Percentiles rank a stretch among this genome's conserved stretches.
phyloP scores from a whole-genome alignment of 2,888 invertebrate species.

The Cryptocephalus moraei region DNA sequence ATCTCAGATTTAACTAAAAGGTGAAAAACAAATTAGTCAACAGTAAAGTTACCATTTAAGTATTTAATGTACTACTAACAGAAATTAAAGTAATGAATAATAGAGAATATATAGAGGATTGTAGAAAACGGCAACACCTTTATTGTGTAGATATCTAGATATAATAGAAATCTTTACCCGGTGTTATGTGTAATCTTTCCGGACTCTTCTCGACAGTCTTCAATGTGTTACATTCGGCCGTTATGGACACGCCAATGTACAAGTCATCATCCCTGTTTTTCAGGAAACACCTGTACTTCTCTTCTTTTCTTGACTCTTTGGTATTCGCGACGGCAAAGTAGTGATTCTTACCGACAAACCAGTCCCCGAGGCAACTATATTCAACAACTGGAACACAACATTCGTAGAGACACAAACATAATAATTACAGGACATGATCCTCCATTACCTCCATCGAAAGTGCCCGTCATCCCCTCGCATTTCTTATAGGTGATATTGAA shows the following conservation, averaged over 20 bases:
- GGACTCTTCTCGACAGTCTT: slow-evolving; percentile 92
- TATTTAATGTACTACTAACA: no score
- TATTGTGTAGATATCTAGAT: no score
- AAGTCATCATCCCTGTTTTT: slow-evolving; percentile 91
- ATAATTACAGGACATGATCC: not conserved
- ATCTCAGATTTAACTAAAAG: slow-evolving; percentile 64
- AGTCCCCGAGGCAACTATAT: slow-evolving; percentile 87
- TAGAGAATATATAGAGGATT: no score
- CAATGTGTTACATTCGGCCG: slow-evolving; percentile 84
- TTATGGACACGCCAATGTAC: slow-evolving; percentile 85
- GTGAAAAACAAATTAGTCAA: not conserved
- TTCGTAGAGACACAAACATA: not conserved
- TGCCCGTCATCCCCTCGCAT: slow-evolving; percentile 82
- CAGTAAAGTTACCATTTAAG: no score
- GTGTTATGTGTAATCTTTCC: slow-evolving; percentile 75
- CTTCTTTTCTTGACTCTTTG: slow-evolving; percentile 89
- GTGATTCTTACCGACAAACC: slow-evolving; percentile 93
- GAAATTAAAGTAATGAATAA: no score
- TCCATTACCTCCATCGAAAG: slow-evolving; percentile 65
- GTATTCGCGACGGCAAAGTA: slow-evolving; percentile 97
- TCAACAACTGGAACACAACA: slow-evolving; percentile 56
- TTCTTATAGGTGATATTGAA: slow-evolving; percentile 89
- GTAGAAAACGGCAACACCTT: no score
- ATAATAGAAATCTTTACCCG: slow-evolving; percentile 44
- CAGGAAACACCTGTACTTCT: slow-evolving; percentile 87